Evolutionary conservation across 1,140 invertebrate genomes (phyloP), one percentile per base, ranked within the genome.

Genomic region (Zaprionus gabonicus): DNA sequence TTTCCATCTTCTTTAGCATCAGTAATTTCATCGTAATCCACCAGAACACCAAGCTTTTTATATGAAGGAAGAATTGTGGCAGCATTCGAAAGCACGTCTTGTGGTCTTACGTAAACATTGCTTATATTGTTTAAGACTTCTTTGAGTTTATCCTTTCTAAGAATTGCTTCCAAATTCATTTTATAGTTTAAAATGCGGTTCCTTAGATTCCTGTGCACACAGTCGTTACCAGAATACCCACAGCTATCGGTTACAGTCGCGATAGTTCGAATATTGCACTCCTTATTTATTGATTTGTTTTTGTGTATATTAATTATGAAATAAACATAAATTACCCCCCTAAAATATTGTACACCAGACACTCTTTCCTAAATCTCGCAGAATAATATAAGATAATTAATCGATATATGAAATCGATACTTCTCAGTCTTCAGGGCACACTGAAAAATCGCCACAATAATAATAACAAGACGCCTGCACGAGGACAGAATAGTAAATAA

Each of bases 21-120:
- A 23, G 62, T 46, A 6, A 79, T 62, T 0, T 85, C 83, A 10
- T 88, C 79, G 3, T 59, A 25, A 36, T 83, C 77, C 3, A 80
- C 71, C 1, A 92, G 49, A 7, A 91, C 81, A 3, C 91, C 91
- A 1, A 85, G 69, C 36, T 92, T 92, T 36, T 70, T 87, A 53
- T 71, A 92, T 15, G 55, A 23, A 2, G 65, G 73, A 13, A 60
- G 17, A 3, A 41, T 44, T 17, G 17, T 0, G 31, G 49, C 10
- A 51, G 12, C 4, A 7, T 12, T 28, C 12, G 0, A 65, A 46
- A 15, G 2, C n/a, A 38, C 1, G 66, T 63, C 38, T 7, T 66
- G 49, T 3, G 69, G 53, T 13, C 66, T 72, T n/a, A 76, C 46
- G 10, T 69, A 84, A 0, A 62, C 78, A 5, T 15, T 46, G 7